Evolutionary conservation across 2,888 invertebrate species (phyloP).

Genomic region (Tubiluchus corallicola): DNA sequence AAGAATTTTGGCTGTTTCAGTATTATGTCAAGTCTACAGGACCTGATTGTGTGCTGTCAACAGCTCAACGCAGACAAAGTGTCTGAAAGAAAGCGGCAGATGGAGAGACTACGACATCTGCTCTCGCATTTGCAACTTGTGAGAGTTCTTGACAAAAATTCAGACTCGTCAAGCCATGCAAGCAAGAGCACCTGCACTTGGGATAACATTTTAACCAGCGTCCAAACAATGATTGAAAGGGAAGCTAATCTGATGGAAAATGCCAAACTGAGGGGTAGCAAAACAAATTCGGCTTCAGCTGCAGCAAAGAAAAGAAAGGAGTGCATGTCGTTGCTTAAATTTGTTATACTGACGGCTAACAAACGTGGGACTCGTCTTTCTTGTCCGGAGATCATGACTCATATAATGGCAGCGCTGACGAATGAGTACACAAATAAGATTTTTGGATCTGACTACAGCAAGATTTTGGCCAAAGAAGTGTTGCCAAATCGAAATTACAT

Average conservation of each 20-base stretch:
- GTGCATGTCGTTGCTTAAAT: neutral
- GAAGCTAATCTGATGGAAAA: neutral
- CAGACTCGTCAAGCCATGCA: no score
- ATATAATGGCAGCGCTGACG: neutral
- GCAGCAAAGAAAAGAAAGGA: neutral
- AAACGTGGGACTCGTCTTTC: neutral
- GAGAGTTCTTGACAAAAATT: no score
- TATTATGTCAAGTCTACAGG: no score
- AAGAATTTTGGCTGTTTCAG: no score
- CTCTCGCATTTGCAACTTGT: no score
- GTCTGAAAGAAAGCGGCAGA: neutral
- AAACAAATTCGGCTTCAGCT: neutral
- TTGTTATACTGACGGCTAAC: neutral
- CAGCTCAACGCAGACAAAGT: neutral
- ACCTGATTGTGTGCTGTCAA: no score
- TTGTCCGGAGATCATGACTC: neutral
- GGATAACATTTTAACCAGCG: no score
- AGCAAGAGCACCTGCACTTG: no score
- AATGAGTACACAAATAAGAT: neutral
- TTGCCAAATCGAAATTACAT: neutral
- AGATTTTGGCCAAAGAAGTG: neutral
- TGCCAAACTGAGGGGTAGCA: neutral
- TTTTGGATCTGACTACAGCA: neutral
- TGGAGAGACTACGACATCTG: no score
- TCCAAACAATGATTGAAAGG: no score